phyloP scores from a whole-genome alignment of 1,140 invertebrate species.

The Brachionus paranguensis region DNA sequence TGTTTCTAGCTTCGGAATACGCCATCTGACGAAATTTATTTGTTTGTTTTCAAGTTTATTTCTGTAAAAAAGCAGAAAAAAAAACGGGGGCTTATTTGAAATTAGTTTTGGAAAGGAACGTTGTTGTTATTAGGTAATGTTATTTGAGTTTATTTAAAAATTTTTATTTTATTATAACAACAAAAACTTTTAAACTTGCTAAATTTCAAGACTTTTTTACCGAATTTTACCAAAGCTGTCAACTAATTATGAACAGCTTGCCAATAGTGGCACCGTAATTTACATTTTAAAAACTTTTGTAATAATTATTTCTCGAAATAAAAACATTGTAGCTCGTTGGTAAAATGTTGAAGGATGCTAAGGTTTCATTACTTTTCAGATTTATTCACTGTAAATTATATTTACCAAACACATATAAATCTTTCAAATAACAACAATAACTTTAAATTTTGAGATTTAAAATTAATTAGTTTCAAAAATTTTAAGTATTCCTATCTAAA shows the following conservation, averaged over 20 bases:
- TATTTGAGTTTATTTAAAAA: neutral
- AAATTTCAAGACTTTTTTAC: neutral
- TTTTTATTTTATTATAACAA: conserved; percentile 11
- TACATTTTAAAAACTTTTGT: neutral
- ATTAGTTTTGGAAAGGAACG: neutral
- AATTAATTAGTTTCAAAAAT: neutral
- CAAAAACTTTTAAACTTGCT: neutral
- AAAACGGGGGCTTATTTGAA: neutral
- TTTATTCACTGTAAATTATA: neutral
- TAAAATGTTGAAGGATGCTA: neutral
- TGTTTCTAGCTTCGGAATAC: conserved; percentile 8
- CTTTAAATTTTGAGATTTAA: neutral
- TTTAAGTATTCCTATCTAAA: conserved; percentile 3
- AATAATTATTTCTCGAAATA: neutral
- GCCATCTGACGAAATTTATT: neutral
- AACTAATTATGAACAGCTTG: neutral
- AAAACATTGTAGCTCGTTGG: neutral
- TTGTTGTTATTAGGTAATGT: conserved; percentile 4
- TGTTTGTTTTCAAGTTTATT: neutral
- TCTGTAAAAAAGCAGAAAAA: neutral
- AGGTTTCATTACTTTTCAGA: neutral
- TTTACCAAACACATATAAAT: neutral
- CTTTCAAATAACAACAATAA: neutral
- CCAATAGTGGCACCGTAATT: neutral
- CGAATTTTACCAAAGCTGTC: neutral